Conservation (phyloP, 2,113 vertebrate species). For the Bubo blakistoni region DNA sequence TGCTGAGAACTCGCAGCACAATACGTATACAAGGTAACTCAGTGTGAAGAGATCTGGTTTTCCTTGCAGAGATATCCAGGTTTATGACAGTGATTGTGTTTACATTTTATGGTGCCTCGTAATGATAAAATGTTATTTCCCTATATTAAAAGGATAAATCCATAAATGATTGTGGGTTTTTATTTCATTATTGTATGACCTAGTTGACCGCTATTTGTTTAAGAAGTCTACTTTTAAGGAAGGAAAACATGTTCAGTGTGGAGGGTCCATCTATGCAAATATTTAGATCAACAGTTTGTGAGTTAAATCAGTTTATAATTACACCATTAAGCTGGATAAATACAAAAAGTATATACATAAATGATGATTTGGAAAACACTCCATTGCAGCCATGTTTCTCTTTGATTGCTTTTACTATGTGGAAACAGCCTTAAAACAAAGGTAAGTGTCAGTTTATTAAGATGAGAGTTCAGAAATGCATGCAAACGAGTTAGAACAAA, state of each 20-base stretch:
- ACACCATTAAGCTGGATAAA: constrained; percentile 37
- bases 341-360: constrained; percentile 47
- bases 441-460: constrained; percentile 34
- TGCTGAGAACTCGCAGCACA: constrained; percentile 44
- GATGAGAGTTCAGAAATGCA: constrained; percentile 50
- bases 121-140: constrained; percentile 86
- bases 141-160: constrained; percentile 88
- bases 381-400: constrained; percentile 1
- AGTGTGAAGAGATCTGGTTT: constrained; percentile 48
- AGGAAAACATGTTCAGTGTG: neutral
- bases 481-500: constrained; percentile 68
- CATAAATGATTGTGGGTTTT: constrained; percentile 69
- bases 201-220: neutral
- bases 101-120: constrained; percentile 98
- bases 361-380: neutral
- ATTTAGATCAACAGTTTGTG: neutral
- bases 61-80: constrained; percentile 81
- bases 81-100: constrained; percentile 90
- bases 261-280: constrained; percentile 7
- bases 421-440: constrained; percentile 45
- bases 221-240: neutral
- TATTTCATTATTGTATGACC: constrained; percentile 43
- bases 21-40: constrained; percentile 65
- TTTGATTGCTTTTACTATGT: neutral
- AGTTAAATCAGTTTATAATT: constrained; percentile 45